A percentile compares a stretch with the other conserved stretches of the same genome.
Evolutionary conservation across 2,113 vertebrate species (phyloP).

Genomic region (Miniopterus natalensis): DNA sequence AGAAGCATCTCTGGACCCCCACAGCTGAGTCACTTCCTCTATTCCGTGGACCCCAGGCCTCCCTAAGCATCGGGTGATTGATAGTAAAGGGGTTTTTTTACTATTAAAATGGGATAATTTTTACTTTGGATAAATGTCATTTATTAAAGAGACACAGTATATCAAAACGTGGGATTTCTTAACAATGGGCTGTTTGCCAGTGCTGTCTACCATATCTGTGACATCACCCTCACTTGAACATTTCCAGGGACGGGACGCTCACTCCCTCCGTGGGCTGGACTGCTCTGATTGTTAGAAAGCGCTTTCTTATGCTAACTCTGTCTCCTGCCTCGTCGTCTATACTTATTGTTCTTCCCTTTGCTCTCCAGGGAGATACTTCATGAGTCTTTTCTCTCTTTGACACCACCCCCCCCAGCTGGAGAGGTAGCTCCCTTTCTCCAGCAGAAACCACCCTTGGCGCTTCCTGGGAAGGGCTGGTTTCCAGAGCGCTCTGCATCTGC

Average conservation of each 20-base stretch:
- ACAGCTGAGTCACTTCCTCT: background rate
- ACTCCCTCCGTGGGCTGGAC: background rate
- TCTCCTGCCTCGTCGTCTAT: background rate
- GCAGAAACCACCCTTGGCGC: background rate
- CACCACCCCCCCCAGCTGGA: rapidly evolving
- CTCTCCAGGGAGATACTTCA: background rate
- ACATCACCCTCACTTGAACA: background rate
- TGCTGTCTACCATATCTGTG: background rate
- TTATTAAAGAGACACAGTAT: background rate
- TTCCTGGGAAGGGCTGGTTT: background rate
- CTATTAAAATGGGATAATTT: background rate
- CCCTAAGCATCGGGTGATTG: background rate
- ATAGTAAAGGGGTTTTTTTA: background rate
- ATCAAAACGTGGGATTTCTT: background rate
- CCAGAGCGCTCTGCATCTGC: background rate
- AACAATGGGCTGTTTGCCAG: background rate
- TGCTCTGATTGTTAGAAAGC: background rate
- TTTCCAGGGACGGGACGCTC: background rate
- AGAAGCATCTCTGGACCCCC: background rate
- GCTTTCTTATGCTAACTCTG: background rate
- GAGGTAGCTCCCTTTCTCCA: background rate
- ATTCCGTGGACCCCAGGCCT: background rate
- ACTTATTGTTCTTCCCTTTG: background rate
- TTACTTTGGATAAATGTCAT: background rate
- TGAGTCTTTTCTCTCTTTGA: background rate